A percentile compares a stretch with the other conserved stretches of the same genome.
Conservation (phyloP, 1,140 invertebrate species). For the Procambarus virginalis region DNA sequence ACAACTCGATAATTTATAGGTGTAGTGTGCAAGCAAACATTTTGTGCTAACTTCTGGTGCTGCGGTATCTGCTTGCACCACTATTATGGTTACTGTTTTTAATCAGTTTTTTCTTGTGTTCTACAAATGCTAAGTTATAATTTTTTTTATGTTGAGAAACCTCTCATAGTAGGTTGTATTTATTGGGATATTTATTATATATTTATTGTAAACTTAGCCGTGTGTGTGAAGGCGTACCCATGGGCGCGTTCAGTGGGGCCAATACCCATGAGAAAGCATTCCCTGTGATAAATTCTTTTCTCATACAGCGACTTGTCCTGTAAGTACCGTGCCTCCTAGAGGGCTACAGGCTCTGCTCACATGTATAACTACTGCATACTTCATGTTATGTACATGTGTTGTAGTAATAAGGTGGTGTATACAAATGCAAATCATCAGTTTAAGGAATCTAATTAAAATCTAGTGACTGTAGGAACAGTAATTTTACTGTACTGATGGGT, state of each 20-base stretch:
- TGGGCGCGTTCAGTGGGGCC: neutral
- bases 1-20: neutral
- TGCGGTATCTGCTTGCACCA: neutral
- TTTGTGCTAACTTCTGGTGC: neutral
- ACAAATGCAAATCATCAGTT: neutral
- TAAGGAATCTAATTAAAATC: too few relatives aligned
- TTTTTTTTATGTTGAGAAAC: neutral
- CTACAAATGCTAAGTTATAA: neutral
- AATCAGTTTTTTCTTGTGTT: neutral
- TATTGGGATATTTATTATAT: conserved; percentile 1
- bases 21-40: neutral
- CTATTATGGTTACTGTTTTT: neutral
- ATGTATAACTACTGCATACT: neutral
- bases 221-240: neutral
- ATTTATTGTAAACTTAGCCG: neutral
- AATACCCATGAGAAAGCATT: neutral
- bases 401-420: neutral
- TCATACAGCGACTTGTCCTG: neutral
- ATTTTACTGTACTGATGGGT: neutral
- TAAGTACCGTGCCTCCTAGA: neutral
- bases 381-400: neutral
- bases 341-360: neutral
- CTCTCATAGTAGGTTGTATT: neutral
- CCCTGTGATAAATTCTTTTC: conserved; percentile 1
- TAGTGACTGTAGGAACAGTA: neutral